Conservation (phyloP, 2,113 vertebrate genomes). For the Cyanistes caeruleus region DNA sequence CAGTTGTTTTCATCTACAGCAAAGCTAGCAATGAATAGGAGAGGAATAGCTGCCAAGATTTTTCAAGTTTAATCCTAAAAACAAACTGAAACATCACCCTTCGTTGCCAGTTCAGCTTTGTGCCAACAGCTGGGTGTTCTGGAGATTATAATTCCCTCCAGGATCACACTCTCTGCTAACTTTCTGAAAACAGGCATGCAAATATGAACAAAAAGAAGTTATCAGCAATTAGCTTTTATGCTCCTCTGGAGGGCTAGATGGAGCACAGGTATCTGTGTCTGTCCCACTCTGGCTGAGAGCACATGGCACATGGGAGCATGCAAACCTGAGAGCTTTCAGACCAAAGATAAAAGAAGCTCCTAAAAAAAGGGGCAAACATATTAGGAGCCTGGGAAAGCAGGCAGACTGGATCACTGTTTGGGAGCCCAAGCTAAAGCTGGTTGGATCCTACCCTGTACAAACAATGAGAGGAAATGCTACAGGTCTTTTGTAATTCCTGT, state of each 20-base stretch:
- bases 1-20: not conserved
- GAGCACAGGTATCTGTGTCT: not conserved
- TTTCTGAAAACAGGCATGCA: not conserved
- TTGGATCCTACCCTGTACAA: not conserved
- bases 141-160: not conserved
- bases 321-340: not conserved
- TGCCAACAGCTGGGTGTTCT: conserved; percentile 15
- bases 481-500: not conserved
- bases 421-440: not conserved
- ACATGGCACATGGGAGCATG: not conserved
- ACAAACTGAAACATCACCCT: not conserved
- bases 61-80: conserved; percentile 30
- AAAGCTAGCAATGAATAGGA: not conserved
- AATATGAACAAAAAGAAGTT: not conserved
- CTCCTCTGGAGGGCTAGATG: not conserved
- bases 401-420: not conserved
- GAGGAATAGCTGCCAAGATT: not conserved
- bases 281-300: not conserved
- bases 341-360: not conserved
- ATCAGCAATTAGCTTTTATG: not conserved
- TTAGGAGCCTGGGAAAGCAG: not conserved
- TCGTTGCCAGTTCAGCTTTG: not conserved
- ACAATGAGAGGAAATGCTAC: not conserved
- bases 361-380: not conserved
- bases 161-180: not conserved